phyloP scores from a whole-genome alignment of 2,797 vertebrate species.

The Acrossocheilus fasciatus region DNA sequence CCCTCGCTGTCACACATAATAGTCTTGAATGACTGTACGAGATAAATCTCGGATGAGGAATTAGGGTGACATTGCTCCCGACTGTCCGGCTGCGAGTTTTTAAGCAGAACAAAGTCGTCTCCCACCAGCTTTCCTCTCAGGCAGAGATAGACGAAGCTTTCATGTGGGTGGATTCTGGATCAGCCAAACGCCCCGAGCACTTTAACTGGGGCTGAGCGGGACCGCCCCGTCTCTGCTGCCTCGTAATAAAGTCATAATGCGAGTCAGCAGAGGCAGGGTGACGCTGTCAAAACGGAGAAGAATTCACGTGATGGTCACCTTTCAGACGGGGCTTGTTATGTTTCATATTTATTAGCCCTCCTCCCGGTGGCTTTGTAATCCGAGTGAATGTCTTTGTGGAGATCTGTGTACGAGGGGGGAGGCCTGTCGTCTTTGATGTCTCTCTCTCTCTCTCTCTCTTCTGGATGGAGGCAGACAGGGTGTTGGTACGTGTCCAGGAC shows the following conservation, averaged over 20 bases:
- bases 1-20: slow-evolving; percentile 55
- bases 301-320: slow-evolving; percentile 26
- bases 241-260: slow-evolving; percentile 34
- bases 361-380: slow-evolving; percentile 49
- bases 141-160: slow-evolving; percentile 52
- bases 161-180: slow-evolving; percentile 38
- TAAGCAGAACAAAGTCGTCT: slow-evolving; percentile 73
- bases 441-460: slow-evolving; percentile 24
- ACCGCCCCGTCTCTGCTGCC: slow-evolving; percentile 9
- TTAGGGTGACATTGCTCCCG: slow-evolving; percentile 39
- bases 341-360: slow-evolving; percentile 77
- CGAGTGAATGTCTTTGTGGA: slow-evolving; percentile 57
- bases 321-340: slow-evolving; percentile 63
- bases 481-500: slow-evolving; percentile 87
- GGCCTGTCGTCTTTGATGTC: slow-evolving; percentile 67
- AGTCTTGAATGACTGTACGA: slow-evolving; percentile 61
- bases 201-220: slow-evolving; percentile 16
- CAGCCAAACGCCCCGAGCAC: slow-evolving; percentile 16
- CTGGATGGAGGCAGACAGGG: slow-evolving; percentile 82
- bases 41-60: slow-evolving; percentile 52
- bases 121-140: slow-evolving; percentile 69
- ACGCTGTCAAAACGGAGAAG: slow-evolving; percentile 21
- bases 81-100: slow-evolving; percentile 70
- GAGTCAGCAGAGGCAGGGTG: slow-evolving; percentile 23
- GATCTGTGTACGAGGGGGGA: slow-evolving; percentile 45